These are phyloP conservation scores for Craterocephalus amniculus DNA, from an alignment of 2,797 vertebrate genomes.

Conservation along the genomic window DNA sequence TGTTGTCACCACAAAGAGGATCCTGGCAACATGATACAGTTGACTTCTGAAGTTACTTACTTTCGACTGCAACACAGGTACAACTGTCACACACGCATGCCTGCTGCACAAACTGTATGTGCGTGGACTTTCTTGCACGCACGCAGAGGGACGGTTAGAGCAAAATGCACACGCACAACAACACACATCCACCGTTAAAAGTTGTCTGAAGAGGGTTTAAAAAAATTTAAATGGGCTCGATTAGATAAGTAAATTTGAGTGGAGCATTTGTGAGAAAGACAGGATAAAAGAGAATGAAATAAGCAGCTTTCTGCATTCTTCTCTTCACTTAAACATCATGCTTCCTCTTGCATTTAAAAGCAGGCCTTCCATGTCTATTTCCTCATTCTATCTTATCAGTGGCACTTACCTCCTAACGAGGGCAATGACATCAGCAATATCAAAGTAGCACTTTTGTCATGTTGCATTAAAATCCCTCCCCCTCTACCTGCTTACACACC, in stretches of 20 bases:
- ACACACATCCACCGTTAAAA: slow-evolving; percentile 29
- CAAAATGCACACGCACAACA: slow-evolving; percentile 15
- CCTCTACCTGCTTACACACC: slow-evolving; percentile 70
- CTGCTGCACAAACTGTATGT: slow-evolving; percentile 3
- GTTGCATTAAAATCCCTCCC: slow-evolving; percentile 76
- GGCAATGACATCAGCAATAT: slow-evolving; percentile 74
- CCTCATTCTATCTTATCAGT: slow-evolving; percentile 81
- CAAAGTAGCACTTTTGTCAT: slow-evolving; percentile 85
- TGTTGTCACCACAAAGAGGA: slow-evolving; percentile 79
- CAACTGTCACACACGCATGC: slow-evolving; percentile 43
- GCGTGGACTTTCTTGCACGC: background rate
- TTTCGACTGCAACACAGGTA: slow-evolving; percentile 74
- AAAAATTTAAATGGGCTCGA: slow-evolving; percentile 27
- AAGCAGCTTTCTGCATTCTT: slow-evolving; percentile 53
- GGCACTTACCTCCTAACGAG: slow-evolving; percentile 80
- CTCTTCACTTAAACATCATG: slow-evolving; percentile 66
- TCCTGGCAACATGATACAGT: slow-evolving; percentile 72
- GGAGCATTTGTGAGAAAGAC: slow-evolving; percentile 34
- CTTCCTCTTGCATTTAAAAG: slow-evolving; percentile 77
- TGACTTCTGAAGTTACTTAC: slow-evolving; percentile 77
- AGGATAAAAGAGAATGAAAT: slow-evolving; percentile 67
- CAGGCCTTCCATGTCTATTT: slow-evolving; percentile 76
- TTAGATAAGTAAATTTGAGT: slow-evolving; percentile 52
- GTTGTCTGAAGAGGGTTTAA: slow-evolving; percentile 21
- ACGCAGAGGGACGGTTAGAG: slow-evolving; percentile 5